Percentiles rank a stretch among this genome's conserved stretches.
These are phyloP conservation scores for Xenentodon cancila DNA, from an alignment of 2,797 vertebrate species.

Conservation along the genomic window DNA sequence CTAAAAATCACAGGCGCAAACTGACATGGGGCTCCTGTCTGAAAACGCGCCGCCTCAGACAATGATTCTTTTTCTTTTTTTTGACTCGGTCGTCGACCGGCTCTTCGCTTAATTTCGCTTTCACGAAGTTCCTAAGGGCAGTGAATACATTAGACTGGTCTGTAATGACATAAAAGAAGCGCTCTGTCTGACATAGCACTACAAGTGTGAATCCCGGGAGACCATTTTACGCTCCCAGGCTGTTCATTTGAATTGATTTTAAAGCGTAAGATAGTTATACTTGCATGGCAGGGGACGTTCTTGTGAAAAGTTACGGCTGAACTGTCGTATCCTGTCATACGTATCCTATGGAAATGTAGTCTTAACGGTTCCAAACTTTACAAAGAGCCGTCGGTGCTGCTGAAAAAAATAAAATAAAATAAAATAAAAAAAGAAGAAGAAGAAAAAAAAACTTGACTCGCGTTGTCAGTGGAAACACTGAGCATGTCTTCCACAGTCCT, in stretches of 20 bases:
- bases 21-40: constrained; percentile 42
- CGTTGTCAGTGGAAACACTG: constrained; percentile 38
- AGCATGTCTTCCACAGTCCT: constrained; percentile 22
- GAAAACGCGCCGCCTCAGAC: constrained; percentile 10
- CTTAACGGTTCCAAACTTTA: no score
- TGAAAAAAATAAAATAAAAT: neutral
- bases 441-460: constrained; percentile 31
- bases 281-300: no score
- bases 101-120: constrained; percentile 1
- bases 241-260: neutral
- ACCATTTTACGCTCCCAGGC: neutral
- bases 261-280: neutral
- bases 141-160: constrained; percentile 6
- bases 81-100: constrained; percentile 2
- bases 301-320: no score
- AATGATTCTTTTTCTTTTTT: no score
- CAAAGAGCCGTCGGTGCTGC: constrained; percentile 6
- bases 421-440: no score
- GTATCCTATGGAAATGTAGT: no score
- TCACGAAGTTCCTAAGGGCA: constrained; percentile 14
- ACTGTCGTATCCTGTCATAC: no score
- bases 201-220: no score
- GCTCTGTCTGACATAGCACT: neutral
- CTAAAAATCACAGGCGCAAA: constrained; percentile 45
- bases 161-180: neutral